phyloP scores from a whole-genome alignment of 2,797 vertebrate genomes.

The Lagorchestes hirsutus region DNA sequence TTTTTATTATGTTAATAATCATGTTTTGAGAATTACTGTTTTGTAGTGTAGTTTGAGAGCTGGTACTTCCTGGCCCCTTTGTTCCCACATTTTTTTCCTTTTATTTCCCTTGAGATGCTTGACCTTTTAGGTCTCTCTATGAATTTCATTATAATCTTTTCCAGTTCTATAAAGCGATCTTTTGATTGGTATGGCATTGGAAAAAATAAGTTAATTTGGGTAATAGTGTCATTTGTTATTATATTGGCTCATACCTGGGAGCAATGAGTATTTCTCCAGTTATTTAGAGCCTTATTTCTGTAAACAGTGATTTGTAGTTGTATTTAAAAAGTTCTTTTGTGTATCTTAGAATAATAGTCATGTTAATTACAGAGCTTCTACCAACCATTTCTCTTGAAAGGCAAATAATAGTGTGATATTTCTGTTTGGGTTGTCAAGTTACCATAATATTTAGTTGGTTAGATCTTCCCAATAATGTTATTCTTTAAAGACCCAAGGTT shows the following conservation, averaged over 20 bases:
- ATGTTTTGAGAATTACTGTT: not conserved
- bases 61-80: not conserved
- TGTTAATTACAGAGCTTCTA: not conserved
- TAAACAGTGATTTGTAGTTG: not conserved
- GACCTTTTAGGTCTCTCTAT: not conserved
- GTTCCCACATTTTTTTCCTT: not conserved
- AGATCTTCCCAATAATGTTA: not conserved
- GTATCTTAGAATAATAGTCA: not conserved
- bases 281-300: not conserved
- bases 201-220: not conserved
- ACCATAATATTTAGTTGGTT: not conserved
- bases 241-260: not conserved
- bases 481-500: not conserved
- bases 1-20: not conserved
- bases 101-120: not conserved
- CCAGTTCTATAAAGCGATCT: not conserved
- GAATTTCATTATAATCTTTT: conserved; percentile 3
- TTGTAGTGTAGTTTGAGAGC: not conserved
- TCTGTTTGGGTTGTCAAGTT: not conserved
- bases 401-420: not conserved
- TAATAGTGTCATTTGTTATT: not conserved
- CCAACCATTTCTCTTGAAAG: not conserved
- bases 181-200: not conserved
- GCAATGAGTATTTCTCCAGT: not conserved
- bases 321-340: not conserved